Evolutionary conservation across 2,797 vertebrate species (phyloP), one percentile per base, ranked within the genome.

Genomic region (Echiichthys vipera): DNA sequence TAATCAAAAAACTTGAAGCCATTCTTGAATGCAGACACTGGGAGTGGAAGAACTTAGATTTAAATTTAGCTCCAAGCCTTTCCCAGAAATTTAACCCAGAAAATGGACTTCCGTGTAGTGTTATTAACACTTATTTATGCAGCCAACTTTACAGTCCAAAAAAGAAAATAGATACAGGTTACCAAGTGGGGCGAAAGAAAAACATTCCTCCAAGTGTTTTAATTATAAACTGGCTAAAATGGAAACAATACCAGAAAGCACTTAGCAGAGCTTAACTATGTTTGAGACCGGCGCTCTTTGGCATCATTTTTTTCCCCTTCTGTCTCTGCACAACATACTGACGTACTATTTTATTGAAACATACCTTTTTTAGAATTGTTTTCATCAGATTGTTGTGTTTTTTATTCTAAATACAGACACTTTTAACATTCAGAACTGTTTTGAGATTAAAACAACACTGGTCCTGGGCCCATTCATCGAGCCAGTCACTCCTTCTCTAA

Each of bases 401-500:
- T n/a, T 13, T 25, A 1, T 39, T 65, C 4, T 20, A 46, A 46
- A 59, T 14, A 2, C 22, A 55, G 30, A 18, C 9, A 32, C 5
- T 4, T n/a, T 11, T 18, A 18, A 49, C 34, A 37, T 47, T 24
- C 7, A 30, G n/a, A 47, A 59, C 56, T 54, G 18, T 65, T 65
- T 40, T 14, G 34, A 40, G 18, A 65, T 39, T n/a, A 47, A 59
- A 43, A 39, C 25, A 15, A 50, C 36, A 15, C 14, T 62, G 30
- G 65, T 80, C 25, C 29, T 50, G 37, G 20, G 29, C 14, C 36
- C 57, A 34, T 43, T 1, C 66, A 40, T 73, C 49, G 71, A 32
- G 71, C n/a, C 61, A 20, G 78, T 65, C 78, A 76, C 65, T n/a
- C 75, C 54, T 45, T 27, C 29, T 36, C 78, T 81, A 87, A 81